Base-by-base conservation (phyloP, 1,140 invertebrate genomes). In the Portunus trituberculatus region DNA sequence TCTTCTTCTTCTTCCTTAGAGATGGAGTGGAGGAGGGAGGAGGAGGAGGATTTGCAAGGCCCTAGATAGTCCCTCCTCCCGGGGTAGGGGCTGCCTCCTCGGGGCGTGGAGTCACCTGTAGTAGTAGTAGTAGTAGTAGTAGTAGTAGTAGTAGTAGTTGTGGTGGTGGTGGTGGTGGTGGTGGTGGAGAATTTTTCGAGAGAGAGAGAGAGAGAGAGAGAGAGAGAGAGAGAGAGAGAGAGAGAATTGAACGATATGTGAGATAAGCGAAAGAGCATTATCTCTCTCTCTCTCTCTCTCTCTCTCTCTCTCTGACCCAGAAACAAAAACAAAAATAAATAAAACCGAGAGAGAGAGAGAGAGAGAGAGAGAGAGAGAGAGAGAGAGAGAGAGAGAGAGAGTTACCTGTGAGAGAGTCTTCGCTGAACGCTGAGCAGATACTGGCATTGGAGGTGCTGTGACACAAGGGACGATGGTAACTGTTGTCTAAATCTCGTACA, bases 331-430 rank as follows among this genome's bases (percentile, higher is more conserved):
- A 32, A 46, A 45, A n/a, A n/a, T n/a, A n/a, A n/a, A n/a, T n/a
- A n/a, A n/a, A n/a, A n/a, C n/a, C n/a, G 91, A 82, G 91, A 76
- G 59, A 31, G 91, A 92, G 91, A 39, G 89, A 28, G 46, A 91
- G 89, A 46, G 89, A 48, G 46, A 46, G 31, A 45, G 39, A 46
- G 88, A 48, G 46, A 90, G 32, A 48, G 46, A 90, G n/a, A 48
- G 32, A 90, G 32, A 90, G 46, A 39, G 88, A 46, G 32, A 76
- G 59, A 76, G 90, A 67, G 29, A 31, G 46, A 45, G 88, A 16
- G 84, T 16, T 29, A 95, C 96, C 96, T 87, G 96, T 89, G 14
- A 95, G 83, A 59, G 96, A 96, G 59, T 96, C 96, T 87, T 96
- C 96, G 32, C 94, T 95, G 94, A 93, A 96, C 46, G 91, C 93